Conservation (phyloP, 2,888 invertebrate species). For the Torymus auratus region DNA sequence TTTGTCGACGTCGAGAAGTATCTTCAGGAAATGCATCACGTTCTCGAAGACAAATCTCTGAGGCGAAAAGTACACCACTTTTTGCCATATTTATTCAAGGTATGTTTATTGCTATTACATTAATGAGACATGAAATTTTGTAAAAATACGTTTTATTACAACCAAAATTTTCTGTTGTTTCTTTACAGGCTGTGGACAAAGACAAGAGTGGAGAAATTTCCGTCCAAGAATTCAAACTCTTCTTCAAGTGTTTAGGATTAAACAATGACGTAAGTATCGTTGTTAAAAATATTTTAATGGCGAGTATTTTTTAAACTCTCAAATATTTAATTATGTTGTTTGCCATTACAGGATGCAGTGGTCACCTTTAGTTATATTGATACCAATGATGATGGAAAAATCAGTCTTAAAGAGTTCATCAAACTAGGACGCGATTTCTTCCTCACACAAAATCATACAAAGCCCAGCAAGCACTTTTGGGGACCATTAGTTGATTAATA, state of each 20-base stretch:
- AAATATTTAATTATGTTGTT: constrained; percentile 26
- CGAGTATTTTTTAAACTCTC: neutral
- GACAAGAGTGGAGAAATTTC: constrained; percentile 88
- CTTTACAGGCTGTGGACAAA: constrained; percentile 86
- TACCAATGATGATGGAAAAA: constrained; percentile 86
- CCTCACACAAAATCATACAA: constrained; percentile 85
- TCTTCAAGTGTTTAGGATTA: constrained; percentile 88
- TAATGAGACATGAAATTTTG: neutral
- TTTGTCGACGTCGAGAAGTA: constrained; percentile 89
- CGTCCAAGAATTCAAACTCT: constrained; percentile 88
- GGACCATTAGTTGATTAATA: constrained; percentile 84
- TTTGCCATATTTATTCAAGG: constrained; percentile 89
- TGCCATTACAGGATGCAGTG: constrained; percentile 80
- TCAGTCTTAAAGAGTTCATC: constrained; percentile 87
- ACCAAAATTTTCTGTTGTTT: constrained; percentile 12
- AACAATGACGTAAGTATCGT: constrained; percentile 79
- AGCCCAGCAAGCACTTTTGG: constrained; percentile 91
- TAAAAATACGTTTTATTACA: too few species aligned
- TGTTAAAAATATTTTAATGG: neutral
- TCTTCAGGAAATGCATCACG: constrained; percentile 88
- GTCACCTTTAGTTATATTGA: constrained; percentile 89
- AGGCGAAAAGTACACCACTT: constrained; percentile 87
- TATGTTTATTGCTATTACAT: constrained; percentile 70
- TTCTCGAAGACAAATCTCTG: constrained; percentile 85
- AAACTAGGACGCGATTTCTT: constrained; percentile 89